phyloP scores from a whole-genome alignment of 2,113 vertebrate genomes.

The Typhlomys cinereus region DNA sequence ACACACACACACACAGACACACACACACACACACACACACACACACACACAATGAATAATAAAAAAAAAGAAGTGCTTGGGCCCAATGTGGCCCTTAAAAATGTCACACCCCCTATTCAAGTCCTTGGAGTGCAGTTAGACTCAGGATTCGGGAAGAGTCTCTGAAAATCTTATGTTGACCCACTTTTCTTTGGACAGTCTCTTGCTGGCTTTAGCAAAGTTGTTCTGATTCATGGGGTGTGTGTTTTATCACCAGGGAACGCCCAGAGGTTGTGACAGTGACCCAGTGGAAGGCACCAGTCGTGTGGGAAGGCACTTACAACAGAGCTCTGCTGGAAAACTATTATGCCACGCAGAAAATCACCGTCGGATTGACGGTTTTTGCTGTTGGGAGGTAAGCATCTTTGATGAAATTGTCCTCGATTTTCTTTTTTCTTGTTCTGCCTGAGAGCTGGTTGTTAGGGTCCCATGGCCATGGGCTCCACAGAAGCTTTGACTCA shows the following conservation, averaged over 20 bases:
- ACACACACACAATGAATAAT: no score
- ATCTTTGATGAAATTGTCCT: not conserved
- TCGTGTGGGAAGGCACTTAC: slow-evolving; percentile 81
- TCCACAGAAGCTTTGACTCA: not conserved
- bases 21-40: no score
- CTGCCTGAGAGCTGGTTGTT: not conserved
- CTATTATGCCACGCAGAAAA: slow-evolving; percentile 65
- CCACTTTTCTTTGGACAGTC: not conserved
- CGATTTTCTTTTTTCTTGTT: slow-evolving; percentile 10
- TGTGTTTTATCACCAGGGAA: slow-evolving; percentile 55
- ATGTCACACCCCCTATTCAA: not conserved
- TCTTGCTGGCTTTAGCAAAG: not conserved
- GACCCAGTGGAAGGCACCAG: slow-evolving; percentile 70
- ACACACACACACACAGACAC: no score
- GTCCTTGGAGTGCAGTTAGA: not conserved
- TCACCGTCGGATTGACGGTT: slow-evolving; percentile 76
- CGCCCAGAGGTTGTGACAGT: slow-evolving; percentile 64
- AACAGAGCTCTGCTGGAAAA: slow-evolving; percentile 61
- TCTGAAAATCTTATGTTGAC: not conserved
- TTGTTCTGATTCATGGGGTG: not conserved
- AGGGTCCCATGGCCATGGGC: not conserved
- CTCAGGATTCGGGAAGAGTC: not conserved
- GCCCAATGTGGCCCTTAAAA: not conserved
- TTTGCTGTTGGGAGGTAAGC: slow-evolving; percentile 81
- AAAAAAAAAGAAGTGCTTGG: no score